Evolutionary conservation across 2,797 vertebrate species (phyloP).

Genomic region (Falco columbarius): DNA sequence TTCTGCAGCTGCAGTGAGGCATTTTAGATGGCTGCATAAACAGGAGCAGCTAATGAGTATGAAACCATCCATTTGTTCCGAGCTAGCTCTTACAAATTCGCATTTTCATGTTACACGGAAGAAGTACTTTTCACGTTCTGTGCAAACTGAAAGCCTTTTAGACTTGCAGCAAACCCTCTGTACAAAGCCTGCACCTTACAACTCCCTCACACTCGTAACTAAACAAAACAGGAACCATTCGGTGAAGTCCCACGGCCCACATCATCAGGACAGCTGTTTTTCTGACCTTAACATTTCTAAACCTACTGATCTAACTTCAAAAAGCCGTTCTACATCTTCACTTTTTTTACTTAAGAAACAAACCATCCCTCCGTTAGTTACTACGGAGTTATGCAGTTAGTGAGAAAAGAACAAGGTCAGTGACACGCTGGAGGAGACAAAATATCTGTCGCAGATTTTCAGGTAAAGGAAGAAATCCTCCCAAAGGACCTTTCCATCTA

Average conservation of each 20-base stretch:
- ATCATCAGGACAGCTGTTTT: background rate
- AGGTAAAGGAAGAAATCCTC: background rate
- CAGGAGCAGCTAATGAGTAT: background rate
- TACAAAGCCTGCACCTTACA: background rate
- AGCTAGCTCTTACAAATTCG: background rate
- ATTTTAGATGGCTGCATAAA: background rate
- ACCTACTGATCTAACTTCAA: background rate
- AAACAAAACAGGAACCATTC: background rate
- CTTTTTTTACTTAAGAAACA: background rate
- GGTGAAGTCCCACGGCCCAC: background rate
- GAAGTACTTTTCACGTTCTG: background rate
- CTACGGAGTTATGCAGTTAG: fast-evolving
- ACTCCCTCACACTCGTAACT: background rate
- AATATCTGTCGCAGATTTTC: background rate
- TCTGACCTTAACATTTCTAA: background rate
- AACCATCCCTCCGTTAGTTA: background rate
- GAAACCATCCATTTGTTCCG: background rate
- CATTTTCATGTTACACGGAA: background rate
- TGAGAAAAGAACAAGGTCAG: background rate
- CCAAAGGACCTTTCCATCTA: background rate
- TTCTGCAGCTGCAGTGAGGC: background rate
- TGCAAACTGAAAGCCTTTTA: background rate
- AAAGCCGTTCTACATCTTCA: background rate
- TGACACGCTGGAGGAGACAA: background rate
- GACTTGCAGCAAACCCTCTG: background rate